phyloP scores from a whole-genome alignment of 1,140 invertebrate genomes.

The Zaprionus ghesquierei region DNA sequence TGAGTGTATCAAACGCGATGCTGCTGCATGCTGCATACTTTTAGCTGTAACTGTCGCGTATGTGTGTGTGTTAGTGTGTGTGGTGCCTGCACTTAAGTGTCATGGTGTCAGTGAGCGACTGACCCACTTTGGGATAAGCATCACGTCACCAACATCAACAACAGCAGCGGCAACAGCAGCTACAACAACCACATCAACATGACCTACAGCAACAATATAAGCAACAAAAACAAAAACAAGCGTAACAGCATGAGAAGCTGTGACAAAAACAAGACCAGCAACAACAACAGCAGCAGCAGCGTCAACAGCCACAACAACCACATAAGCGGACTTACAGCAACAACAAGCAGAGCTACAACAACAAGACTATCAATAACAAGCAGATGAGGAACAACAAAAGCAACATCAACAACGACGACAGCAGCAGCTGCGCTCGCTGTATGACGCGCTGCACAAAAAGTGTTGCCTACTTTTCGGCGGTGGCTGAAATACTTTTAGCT shows the following conservation, averaged over 20 bases:
- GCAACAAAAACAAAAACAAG: constrained; percentile 40
- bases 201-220: neutral
- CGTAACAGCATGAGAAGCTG: neutral
- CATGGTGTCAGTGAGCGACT: constrained; percentile 78
- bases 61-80: constrained; percentile 36
- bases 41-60: constrained; percentile 37
- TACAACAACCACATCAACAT: neutral
- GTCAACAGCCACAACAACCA: neutral
- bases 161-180: constrained; percentile 17
- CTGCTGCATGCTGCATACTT: constrained; percentile 71
- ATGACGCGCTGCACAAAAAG: constrained; percentile 47
- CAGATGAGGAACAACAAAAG: neutral
- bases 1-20: constrained; percentile 75
- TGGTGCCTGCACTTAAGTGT: constrained; percentile 63
- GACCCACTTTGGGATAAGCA: constrained; percentile 77
- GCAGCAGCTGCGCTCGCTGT: constrained; percentile 36
- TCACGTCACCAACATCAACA: constrained; percentile 33
- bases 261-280: neutral
- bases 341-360: neutral
- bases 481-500: constrained; percentile 23
- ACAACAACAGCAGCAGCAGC: neutral
- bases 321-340: neutral
- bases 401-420: neutral
- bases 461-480: constrained; percentile 49
- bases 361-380: neutral